A percentile compares a stretch with the other conserved stretches of the same genome.
Evolutionary conservation across 92 coral and sea anemone genomes (phyloP).

Genomic region (Metridium senile): DNA sequence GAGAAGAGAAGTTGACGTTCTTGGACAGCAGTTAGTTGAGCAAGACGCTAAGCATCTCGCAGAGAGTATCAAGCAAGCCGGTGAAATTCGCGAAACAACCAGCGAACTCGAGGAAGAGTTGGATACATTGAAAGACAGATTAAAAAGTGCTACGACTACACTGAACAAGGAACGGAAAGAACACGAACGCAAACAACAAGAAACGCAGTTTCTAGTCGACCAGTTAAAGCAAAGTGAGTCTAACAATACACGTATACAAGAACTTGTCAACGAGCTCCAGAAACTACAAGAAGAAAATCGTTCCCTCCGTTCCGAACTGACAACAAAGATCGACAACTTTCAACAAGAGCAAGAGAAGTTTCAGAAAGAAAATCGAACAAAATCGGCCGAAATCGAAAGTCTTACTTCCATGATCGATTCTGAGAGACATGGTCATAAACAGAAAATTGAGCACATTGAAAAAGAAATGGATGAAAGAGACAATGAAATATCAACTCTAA

Average conservation of each 20-base stretch:
- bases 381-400: constrained; percentile 40
- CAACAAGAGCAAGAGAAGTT: constrained; percentile 18
- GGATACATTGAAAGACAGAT: constrained; percentile 1
- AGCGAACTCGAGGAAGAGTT: constrained; percentile 24
- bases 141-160: neutral
- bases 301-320: constrained; percentile 31
- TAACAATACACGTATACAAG: constrained; percentile 34
- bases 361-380: constrained; percentile 32
- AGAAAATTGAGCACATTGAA: constrained; percentile 43
- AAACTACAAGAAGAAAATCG: constrained; percentile 34
- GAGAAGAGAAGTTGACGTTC: constrained; percentile 9
- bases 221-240: constrained; percentile 53
- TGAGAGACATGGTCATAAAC: constrained; percentile 30
- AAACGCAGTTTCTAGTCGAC: constrained; percentile 47
- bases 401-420: constrained; percentile 38
- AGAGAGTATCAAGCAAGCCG: constrained; percentile 46
- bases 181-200: constrained; percentile 40
- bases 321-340: constrained; percentile 3
- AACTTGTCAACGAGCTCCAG: constrained; percentile 28
- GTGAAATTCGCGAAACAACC: constrained; percentile 5
- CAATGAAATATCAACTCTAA: constrained; percentile 29
- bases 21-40: constrained; percentile 29
- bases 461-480: constrained; percentile 28
- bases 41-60: constrained; percentile 59
- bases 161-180: constrained; percentile 37